Evolutionary conservation across 2,113 vertebrate species (phyloP).

Genomic region (Datnioides undecimradiatus): DNA sequence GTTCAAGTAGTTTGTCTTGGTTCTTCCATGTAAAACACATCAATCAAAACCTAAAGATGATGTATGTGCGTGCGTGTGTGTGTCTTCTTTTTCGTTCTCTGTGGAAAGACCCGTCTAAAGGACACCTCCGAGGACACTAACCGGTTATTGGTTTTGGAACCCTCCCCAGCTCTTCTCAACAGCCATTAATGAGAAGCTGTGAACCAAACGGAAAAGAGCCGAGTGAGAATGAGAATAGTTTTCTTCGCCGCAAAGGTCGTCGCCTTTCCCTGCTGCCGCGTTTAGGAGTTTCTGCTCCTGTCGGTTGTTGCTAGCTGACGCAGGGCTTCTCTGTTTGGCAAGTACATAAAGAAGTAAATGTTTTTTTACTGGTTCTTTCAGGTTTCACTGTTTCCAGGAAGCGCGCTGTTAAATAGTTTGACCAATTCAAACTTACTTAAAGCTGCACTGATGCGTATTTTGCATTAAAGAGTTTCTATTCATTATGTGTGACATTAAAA

Average conservation of each 20-base stretch:
- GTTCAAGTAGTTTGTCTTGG: slow-evolving; percentile 42
- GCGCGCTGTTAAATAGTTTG: no score
- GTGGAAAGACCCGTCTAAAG: slow-evolving; percentile 43
- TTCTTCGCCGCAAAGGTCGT: not conserved
- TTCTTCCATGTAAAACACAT: slow-evolving; percentile 30
- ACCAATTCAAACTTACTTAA: no score
- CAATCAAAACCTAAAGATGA: not conserved
- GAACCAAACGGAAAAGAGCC: slow-evolving; percentile 12
- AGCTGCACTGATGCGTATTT: no score
- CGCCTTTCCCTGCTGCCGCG: not conserved
- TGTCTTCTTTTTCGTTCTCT: not conserved
- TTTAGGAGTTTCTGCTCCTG: not conserved
- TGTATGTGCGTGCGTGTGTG: not conserved
- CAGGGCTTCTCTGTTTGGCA: not conserved
- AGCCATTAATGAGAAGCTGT: slow-evolving; percentile 1
- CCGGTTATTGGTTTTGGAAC: slow-evolving; percentile 60
- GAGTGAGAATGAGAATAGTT: not conserved
- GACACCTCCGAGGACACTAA: slow-evolving; percentile 19
- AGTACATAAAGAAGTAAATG: not conserved
- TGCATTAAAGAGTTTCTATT: no score
- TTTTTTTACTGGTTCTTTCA: slow-evolving; percentile 8
- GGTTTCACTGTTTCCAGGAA: slow-evolving; percentile 22
- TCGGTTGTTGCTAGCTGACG: not conserved
- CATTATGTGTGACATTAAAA: no score
- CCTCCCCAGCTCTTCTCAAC: not conserved